These are phyloP conservation scores for Saimiri boliviensis DNA, from an alignment of 2,113 vertebrate species.

Conservation along the genomic window DNA sequence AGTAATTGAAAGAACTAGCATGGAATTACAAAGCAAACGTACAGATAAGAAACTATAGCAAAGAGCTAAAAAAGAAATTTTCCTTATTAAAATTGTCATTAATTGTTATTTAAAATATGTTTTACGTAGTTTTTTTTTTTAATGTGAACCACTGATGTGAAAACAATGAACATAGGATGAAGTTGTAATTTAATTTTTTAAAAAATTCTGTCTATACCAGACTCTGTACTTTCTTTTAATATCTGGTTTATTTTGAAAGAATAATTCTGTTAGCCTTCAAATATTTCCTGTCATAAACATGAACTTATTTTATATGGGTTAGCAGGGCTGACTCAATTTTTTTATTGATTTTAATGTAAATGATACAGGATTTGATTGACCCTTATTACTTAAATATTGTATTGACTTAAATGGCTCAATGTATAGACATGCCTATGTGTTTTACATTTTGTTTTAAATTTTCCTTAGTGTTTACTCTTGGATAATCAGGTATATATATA, in stretches of 20 bases:
- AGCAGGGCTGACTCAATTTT: background rate
- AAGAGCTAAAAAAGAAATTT: background rate
- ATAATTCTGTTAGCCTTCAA: background rate
- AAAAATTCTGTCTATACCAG: background rate
- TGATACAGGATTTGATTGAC: background rate
- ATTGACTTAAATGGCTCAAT: background rate
- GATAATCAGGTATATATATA: background rate
- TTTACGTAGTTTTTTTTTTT: background rate
- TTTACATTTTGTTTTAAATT: background rate
- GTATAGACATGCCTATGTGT: background rate
- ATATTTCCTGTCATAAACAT: background rate
- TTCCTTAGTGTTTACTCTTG: background rate
- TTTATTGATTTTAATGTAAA: background rate
- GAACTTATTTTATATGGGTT: background rate
- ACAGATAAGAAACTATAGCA: background rate
- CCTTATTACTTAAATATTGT: background rate
- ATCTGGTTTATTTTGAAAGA: background rate
- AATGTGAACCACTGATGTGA: background rate
- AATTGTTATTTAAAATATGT: background rate
- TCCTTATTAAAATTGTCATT: background rate
- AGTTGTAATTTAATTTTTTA: background rate
- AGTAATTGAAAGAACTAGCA: background rate
- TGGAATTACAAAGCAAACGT: background rate
- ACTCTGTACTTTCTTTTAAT: background rate
- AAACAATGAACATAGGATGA: background rate